Base-by-base conservation (phyloP, 2,113 vertebrate species). In the Montifringilla adamsi region DNA sequence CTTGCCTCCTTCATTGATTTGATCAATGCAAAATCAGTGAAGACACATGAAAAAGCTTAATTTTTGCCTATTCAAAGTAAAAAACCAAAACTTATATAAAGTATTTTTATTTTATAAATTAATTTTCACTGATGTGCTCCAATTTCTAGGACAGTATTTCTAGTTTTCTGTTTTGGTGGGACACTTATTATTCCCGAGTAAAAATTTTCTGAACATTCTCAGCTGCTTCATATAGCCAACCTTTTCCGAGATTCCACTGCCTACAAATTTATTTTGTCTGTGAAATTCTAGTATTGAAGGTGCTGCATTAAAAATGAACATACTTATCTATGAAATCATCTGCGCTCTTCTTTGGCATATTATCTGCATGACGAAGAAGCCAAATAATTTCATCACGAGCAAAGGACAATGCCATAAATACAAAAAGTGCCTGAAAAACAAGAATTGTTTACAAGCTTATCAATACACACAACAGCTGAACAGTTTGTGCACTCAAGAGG, bases 241-340 rank as follows among this genome's bases (percentile, higher is more conserved):
- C 20, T 31, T 44, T 67, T 31, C 68, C 31, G 13, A 73, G 37
- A 60, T 28, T 58, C 31, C 33, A 69, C 1, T 63, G 37, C 26
- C 23, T 63, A 52, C 52, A 52, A 72, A 63, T 15, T 16, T 10
- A 35, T 47, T 89, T 46, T 5, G 10, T 11, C 47, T 59, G 33
- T 39, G 7, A 49, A 81, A 58, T 81, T 39, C 24, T 56, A 83
- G 13, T 37, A 83, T 27, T 76, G 62, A 64, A 66, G 10, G 23
- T 19, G 20, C 15, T 13, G 26, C 43, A 74, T 7, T 27, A 47
- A 70, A 86, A 88, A 47, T 11, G 63, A 87, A 98, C 98, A 94
- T 98, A 99, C 99, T 99, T 99, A 98, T 99, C 99, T 95, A 99
- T 99, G 95, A 99, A 99, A 89, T 99, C 99, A 84, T 99, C 99